A percentile compares a stretch with the other conserved stretches of the same genome.
Evolutionary conservation across 2,113 vertebrate genomes (phyloP).

Genomic region (Spermophilus dauricus): DNA sequence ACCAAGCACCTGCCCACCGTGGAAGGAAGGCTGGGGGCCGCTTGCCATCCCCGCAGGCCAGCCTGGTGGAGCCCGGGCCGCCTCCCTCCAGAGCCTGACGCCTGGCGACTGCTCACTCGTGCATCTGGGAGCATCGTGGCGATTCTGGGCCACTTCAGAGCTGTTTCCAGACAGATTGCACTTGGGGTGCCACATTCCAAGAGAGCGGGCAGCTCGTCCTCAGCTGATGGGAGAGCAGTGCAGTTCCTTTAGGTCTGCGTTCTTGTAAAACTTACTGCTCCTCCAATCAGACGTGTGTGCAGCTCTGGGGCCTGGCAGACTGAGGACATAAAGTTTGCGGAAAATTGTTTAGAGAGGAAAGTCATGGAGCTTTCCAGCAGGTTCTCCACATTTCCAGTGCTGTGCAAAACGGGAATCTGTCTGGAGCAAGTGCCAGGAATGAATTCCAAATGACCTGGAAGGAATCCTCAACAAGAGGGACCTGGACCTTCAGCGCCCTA

Average conservation of each 20-base stretch:
- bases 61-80: neutral
- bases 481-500: slow-evolving; percentile 70
- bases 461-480: slow-evolving; percentile 84
- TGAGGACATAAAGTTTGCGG: neutral
- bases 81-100: neutral
- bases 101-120: neutral
- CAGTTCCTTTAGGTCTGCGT: neutral
- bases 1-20: slow-evolving; percentile 38
- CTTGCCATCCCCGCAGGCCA: neutral
- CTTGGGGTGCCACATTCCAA: slow-evolving; percentile 30
- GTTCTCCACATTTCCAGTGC: slow-evolving; percentile 76
- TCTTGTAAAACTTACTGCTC: neutral
- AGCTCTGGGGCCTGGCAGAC: slow-evolving; percentile 32
- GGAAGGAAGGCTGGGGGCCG: neutral
- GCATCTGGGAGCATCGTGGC: neutral
- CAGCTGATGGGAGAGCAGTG: neutral
- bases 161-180: slow-evolving; percentile 70
- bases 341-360: neutral
- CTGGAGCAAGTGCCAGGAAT: slow-evolving; percentile 81
- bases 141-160: neutral
- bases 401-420: slow-evolving; percentile 67
- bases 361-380: slow-evolving; percentile 64
- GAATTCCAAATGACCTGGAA: slow-evolving; percentile 90
- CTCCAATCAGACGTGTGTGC: neutral
- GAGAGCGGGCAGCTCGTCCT: slow-evolving; percentile 19